A percentile compares a stretch with the other conserved stretches of the same genome.
These are phyloP conservation scores for Cerastis rubricosa DNA, from an alignment of 2,888 invertebrate species.

Conservation along the genomic window DNA sequence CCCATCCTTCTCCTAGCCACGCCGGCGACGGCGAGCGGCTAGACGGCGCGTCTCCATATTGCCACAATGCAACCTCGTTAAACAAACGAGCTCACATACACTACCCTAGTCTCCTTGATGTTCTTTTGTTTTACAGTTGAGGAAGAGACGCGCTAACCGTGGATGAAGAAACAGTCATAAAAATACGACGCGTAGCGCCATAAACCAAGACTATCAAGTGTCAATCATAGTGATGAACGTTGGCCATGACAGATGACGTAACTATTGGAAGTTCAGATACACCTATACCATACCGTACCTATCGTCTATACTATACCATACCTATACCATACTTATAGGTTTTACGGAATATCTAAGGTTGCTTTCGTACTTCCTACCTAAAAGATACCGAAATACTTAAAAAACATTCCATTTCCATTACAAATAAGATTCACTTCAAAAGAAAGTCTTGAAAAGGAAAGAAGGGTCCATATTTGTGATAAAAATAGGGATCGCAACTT, in stretches of 20 bases:
- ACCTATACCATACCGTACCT: slow-evolving; percentile 11
- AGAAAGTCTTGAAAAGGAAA: slow-evolving; percentile 41
- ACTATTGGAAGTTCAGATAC: slow-evolving; percentile 21
- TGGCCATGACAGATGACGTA: slow-evolving; percentile 43
- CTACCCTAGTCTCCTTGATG: slow-evolving; percentile 62
- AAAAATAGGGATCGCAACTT: slow-evolving; percentile 42
- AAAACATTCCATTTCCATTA: slow-evolving; percentile 26
- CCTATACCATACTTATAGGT: neutral
- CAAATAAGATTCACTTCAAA: slow-evolving; percentile 31
- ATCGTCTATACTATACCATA: neutral
- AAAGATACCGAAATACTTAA: slow-evolving; percentile 37
- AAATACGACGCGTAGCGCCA: slow-evolving; percentile 47
- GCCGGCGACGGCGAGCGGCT: slow-evolving; percentile 74
- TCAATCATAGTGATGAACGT: slow-evolving; percentile 61
- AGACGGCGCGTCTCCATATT: slow-evolving; percentile 84
- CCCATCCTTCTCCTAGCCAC: slow-evolving; percentile 53
- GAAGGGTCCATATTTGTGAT: slow-evolving; percentile 30
- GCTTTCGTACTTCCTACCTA: neutral
- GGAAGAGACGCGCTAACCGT: slow-evolving; percentile 40
- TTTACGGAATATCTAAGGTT: slow-evolving; percentile 18
- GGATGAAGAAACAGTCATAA: slow-evolving; percentile 52
- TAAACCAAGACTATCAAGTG: slow-evolving; percentile 56
- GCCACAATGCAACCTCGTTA: slow-evolving; percentile 77
- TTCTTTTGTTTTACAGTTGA: slow-evolving; percentile 69
- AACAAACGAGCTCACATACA: slow-evolving; percentile 73